Conservation (phyloP, 1,140 invertebrate species). For the Zeugodacus cucurbitae region DNA sequence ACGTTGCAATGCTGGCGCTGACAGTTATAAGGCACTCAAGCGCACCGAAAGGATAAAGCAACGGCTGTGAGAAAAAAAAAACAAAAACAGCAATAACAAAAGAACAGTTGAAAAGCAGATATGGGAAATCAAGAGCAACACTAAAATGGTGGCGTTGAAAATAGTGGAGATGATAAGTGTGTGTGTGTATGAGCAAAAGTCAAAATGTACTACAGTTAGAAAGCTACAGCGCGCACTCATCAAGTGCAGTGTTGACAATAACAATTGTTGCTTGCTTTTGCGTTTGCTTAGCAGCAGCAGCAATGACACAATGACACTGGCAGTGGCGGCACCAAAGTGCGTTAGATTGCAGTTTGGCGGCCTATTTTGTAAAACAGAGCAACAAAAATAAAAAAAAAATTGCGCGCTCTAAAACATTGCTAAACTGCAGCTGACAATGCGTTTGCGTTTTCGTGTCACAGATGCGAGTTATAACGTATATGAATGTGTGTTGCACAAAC, state of each 20-base stretch:
- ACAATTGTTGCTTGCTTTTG: background rate
- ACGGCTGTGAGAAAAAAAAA: background rate
- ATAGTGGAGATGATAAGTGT: background rate
- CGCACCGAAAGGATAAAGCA: background rate
- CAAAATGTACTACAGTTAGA: background rate
- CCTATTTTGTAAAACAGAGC: background rate
- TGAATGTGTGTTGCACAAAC: background rate
- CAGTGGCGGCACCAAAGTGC: background rate
- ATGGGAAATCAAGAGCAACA: background rate
- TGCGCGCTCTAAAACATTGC: background rate
- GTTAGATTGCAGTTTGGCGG: background rate
- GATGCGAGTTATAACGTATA: background rate
- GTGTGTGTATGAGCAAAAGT: background rate
- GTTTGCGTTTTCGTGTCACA: background rate
- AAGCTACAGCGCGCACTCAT: background rate
- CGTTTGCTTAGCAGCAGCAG: background rate
- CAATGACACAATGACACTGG: background rate
- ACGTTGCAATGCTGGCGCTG: slow-evolving; percentile 4
- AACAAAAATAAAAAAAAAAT: background rate
- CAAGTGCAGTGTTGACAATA: background rate
- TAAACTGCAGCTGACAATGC: background rate
- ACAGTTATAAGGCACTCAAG: slow-evolving; percentile 32
- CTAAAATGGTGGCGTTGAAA: background rate
- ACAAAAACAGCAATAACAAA: background rate
- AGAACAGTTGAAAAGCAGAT: background rate